Conservation (phyloP, 2,888 invertebrate species). For the Globia sparganii region DNA sequence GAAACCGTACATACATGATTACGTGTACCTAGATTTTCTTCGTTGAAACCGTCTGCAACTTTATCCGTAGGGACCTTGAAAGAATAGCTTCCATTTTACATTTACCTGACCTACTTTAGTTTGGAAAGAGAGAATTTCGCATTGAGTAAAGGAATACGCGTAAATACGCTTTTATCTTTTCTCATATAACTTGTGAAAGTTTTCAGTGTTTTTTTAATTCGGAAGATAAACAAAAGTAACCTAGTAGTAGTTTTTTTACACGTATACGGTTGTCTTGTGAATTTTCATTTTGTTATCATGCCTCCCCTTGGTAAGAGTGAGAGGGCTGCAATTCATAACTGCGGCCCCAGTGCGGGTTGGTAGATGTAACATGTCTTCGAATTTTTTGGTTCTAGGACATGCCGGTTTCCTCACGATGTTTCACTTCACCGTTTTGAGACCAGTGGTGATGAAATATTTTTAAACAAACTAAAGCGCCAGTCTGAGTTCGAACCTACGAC, state of each 20-base stretch:
- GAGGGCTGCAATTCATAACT: too few relatives aligned
- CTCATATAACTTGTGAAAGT: slow-evolving; percentile 42
- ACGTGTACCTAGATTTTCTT: slow-evolving; percentile 25
- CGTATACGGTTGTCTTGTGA: neutral
- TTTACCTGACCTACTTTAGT: slow-evolving; percentile 67
- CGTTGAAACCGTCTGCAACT: slow-evolving; percentile 47
- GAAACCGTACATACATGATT: slow-evolving; percentile 26
- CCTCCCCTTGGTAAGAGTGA: too few relatives aligned
- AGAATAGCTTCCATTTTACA: slow-evolving; percentile 54
- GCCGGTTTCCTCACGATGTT: too few relatives aligned
- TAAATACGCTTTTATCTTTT: slow-evolving; percentile 57
- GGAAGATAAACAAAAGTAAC: slow-evolving; percentile 34
- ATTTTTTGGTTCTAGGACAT: too few relatives aligned
- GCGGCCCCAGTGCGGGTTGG: too few relatives aligned
- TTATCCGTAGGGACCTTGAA: slow-evolving; percentile 63
- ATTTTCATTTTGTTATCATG: neutral
- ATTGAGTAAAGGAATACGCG: slow-evolving; percentile 47
- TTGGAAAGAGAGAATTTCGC: slow-evolving; percentile 41
- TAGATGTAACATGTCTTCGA: too few relatives aligned
- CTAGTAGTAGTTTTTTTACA: neutral
- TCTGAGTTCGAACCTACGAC: too few relatives aligned
- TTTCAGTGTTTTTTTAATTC: slow-evolving; percentile 45
- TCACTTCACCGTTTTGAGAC: too few relatives aligned
- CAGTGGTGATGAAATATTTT: too few relatives aligned
- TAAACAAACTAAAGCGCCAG: too few relatives aligned